Evolutionary conservation across 2,797 vertebrate genomes (phyloP).

Genomic region (Rhabdophis nuchalis): DNA sequence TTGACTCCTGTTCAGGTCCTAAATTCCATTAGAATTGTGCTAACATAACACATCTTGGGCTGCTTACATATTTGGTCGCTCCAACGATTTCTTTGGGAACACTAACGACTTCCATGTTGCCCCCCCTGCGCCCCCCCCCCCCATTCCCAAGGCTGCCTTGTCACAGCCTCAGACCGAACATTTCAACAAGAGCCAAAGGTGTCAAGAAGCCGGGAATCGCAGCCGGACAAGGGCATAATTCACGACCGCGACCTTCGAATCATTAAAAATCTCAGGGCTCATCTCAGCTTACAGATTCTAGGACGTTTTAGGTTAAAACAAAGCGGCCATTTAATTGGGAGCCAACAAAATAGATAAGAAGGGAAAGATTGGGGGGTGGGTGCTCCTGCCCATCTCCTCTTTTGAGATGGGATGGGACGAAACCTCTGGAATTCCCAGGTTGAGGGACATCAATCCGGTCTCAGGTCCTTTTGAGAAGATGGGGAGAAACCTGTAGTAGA

Average conservation of each 20-base stretch:
- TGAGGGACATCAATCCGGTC: neutral
- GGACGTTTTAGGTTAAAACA: neutral
- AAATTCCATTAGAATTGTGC: slow-evolving; percentile 12
- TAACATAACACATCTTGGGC: slow-evolving; percentile 8
- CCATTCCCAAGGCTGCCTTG: slow-evolving; percentile 34
- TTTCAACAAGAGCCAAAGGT: slow-evolving; percentile 13
- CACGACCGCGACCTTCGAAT: neutral
- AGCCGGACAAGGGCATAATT: neutral
- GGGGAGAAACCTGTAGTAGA: neutral
- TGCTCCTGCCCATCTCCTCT: neutral
- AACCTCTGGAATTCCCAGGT: neutral
- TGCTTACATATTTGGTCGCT: slow-evolving; percentile 5
- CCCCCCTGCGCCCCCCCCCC: neutral
- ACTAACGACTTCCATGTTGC: slow-evolving; percentile 42
- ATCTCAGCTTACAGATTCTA: slow-evolving; percentile 32
- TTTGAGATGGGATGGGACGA: neutral
- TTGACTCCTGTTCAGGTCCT: neutral
- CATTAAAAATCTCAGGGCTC: slow-evolving; percentile 17
- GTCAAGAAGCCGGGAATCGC: slow-evolving; percentile 47
- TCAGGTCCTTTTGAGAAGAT: slow-evolving; percentile 31
- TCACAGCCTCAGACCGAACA: slow-evolving; percentile 46
- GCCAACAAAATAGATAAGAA: slow-evolving; percentile 23
- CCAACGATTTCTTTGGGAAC: slow-evolving; percentile 34
- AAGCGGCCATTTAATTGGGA: slow-evolving; percentile 17
- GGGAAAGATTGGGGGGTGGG: slow-evolving; percentile 27